Evolutionary conservation across 2,888 invertebrate species (phyloP).

Genomic region (Sclerodermus sp.): DNA sequence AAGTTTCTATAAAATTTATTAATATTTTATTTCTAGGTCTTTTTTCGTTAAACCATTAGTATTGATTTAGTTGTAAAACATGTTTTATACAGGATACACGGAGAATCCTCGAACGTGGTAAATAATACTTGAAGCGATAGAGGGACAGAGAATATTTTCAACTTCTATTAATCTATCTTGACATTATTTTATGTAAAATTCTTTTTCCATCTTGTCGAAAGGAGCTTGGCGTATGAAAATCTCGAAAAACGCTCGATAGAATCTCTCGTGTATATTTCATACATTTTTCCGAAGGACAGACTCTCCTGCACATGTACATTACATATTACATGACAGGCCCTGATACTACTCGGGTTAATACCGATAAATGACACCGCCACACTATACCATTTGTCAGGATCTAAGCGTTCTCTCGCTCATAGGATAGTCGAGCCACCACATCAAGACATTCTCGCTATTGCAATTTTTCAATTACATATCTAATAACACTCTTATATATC

Average conservation of each 20-base stretch:
- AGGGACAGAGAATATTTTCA: too few relatives aligned
- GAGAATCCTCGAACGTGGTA: too few relatives aligned
- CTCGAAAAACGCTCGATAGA: background rate
- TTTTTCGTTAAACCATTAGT: too few relatives aligned
- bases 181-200: background rate
- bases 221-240: too few relatives aligned
- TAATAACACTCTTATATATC: too few relatives aligned
- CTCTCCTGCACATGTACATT: conserved; percentile 5
- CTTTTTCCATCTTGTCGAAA: background rate
- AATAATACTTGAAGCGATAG: too few relatives aligned
- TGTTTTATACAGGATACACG: too few relatives aligned
- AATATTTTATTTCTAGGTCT: too few relatives aligned
- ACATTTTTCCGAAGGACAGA: conserved; percentile 8
- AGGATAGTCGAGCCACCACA: background rate
- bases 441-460: conserved; percentile 6
- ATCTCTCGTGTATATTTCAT: background rate
- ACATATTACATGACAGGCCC: conserved; percentile 18
- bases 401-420: background rate
- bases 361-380: conserved; percentile 26
- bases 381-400: conserved; percentile 20
- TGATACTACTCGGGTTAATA: conserved; percentile 23
- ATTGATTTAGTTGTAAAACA: too few relatives aligned
- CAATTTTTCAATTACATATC: conserved; percentile 30
- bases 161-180: too few relatives aligned
- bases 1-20: too few relatives aligned